These are phyloP conservation scores for Acrobasis repandana DNA, from an alignment of 2,888 invertebrate species.

Conservation along the genomic window DNA sequence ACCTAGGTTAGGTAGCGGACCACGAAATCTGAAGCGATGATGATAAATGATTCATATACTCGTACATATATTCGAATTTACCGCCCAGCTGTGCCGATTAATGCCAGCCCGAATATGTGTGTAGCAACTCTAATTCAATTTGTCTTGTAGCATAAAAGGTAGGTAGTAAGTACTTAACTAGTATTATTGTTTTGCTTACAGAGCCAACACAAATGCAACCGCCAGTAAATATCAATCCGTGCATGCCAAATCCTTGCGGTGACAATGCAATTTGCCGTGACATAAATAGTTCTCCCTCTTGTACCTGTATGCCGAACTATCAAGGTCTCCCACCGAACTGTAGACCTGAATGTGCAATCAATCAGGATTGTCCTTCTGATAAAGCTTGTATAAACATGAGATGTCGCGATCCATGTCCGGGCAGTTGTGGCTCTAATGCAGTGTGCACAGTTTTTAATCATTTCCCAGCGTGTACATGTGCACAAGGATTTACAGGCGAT, in stretches of 20 bases:
- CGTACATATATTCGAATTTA: too few relatives aligned
- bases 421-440: slow-evolving; percentile 86
- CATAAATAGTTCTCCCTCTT: slow-evolving; percentile 84
- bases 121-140: too few relatives aligned
- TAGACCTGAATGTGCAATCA: slow-evolving; percentile 88
- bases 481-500: slow-evolving; percentile 89
- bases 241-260: slow-evolving; percentile 88
- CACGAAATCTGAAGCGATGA: too few relatives aligned
- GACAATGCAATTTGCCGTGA: slow-evolving; percentile 85
- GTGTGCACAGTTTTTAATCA: slow-evolving; percentile 86
- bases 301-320: slow-evolving; percentile 85
- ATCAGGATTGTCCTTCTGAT: slow-evolving; percentile 87
- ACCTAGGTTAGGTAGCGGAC: too few relatives aligned
- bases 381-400: slow-evolving; percentile 88
- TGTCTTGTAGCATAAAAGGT: too few relatives aligned
- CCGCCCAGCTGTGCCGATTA: too few relatives aligned
- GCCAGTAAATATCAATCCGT: slow-evolving; percentile 80
- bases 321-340: slow-evolving; percentile 89
- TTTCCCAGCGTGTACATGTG: slow-evolving; percentile 86
- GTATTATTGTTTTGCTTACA: neutral
- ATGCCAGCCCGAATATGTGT: too few relatives aligned
- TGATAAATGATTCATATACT: too few relatives aligned
- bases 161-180: too few relatives aligned
- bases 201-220: slow-evolving; percentile 52
- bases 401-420: slow-evolving; percentile 88